Base-by-base conservation (phyloP, 1,140 invertebrate genomes). In the Cyclina sinensis region DNA sequence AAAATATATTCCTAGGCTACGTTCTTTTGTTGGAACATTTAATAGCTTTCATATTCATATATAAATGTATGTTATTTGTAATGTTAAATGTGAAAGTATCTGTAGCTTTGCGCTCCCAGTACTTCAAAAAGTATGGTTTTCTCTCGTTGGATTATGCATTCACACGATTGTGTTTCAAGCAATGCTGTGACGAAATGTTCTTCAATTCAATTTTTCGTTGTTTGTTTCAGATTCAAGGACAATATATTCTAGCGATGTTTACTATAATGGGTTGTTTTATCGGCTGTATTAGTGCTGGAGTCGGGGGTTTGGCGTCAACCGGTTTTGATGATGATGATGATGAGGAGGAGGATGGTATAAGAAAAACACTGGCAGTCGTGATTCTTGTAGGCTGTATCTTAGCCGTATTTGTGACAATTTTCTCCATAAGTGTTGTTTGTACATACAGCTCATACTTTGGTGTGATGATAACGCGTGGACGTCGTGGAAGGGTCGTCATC, bases 211-310 rank as follows among this genome's bases (percentile, higher is more conserved):
- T n/a, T n/a, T n/a, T n/a, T n/a, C n/a, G n/a, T n/a, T 14, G 14
- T 43, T 7, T 46, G 12, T 76, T 78, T 51, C 74, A 78, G 74
- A 51, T 78, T 16, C 43, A 51, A 21, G 43, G 74, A 48, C 74
- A 78, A 4, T 78, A 78, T 35, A 78, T 78, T n/a, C 30, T 78
- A 21, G 54, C 74, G 1, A 78, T 78, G 48, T 78, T 78, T 35
- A 78, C 35, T 18, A 78, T 78, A 51, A 78, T 78, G 74, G 74
- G 74, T 0, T 78, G 74, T 54, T 54, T 78, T 32, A 78, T 78
- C 16, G 74, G 74, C 4, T n/a, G 30, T 35, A 27, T 78, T 2
- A n/a, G 27, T 11, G 74, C 74, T 32, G 74, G 74, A 9, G 35
- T 78, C 2, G 74, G 74, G 16, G 74, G 74, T 5, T 78, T 78